Evolutionary conservation across 2,888 invertebrate genomes (phyloP).

Genomic region (Pedicia rivosa): DNA sequence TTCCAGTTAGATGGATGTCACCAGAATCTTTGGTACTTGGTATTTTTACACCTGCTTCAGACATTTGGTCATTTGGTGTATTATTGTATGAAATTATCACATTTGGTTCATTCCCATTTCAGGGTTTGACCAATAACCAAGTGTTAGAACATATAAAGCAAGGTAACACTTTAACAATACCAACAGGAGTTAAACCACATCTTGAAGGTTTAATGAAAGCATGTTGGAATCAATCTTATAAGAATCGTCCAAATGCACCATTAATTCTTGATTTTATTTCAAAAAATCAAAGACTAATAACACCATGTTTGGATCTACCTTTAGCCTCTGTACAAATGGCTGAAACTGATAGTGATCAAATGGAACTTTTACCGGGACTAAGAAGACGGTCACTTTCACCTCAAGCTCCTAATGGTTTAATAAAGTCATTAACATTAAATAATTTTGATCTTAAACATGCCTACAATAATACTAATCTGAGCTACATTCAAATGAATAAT

Average conservation of each 20-base stretch:
- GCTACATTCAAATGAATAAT: slow-evolving; percentile 3
- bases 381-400: slow-evolving; percentile 15
- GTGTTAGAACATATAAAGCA: slow-evolving; percentile 65
- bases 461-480: slow-evolving; percentile 1
- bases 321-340: slow-evolving; percentile 57
- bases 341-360: slow-evolving; percentile 32
- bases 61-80: slow-evolving; percentile 84
- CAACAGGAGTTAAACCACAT: slow-evolving; percentile 59
- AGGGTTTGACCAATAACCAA: slow-evolving; percentile 70
- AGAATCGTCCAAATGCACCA: slow-evolving; percentile 55
- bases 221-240: slow-evolving; percentile 60
- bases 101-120: slow-evolving; percentile 82
- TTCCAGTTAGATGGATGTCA: slow-evolving; percentile 88
- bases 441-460: slow-evolving; percentile 10
- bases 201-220: slow-evolving; percentile 67
- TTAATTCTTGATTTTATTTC: slow-evolving; percentile 70
- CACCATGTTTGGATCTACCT: slow-evolving; percentile 65
- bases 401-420: slow-evolving; percentile 10
- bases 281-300: slow-evolving; percentile 56
- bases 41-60: slow-evolving; percentile 70
- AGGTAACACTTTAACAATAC: slow-evolving; percentile 57
- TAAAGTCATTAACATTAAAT: slow-evolving; percentile 11
- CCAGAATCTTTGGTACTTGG: slow-evolving; percentile 74
- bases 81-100: slow-evolving; percentile 77
- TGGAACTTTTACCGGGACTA: slow-evolving; percentile 19